Percentiles rank a stretch among this genome's conserved stretches.
These are phyloP conservation scores for Setipinna tenuifilis DNA, from an alignment of 2,797 vertebrate species.

Conservation along the genomic window DNA sequence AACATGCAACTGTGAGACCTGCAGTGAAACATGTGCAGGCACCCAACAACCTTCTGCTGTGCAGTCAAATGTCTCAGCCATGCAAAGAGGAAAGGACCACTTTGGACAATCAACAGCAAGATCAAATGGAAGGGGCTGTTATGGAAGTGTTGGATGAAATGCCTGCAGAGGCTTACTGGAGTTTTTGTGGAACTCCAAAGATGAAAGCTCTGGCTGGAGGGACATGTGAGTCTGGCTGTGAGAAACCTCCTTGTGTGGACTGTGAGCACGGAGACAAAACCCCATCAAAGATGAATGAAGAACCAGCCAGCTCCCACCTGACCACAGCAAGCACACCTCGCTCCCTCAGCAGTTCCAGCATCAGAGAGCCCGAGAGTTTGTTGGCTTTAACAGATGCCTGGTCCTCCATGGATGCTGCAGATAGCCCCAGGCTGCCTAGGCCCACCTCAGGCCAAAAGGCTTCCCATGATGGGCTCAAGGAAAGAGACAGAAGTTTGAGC, in stretches of 20 bases:
- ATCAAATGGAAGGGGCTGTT: slow-evolving; percentile 50
- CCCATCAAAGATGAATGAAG: neutral
- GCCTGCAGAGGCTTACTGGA: slow-evolving; percentile 81
- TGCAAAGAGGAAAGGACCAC: slow-evolving; percentile 63
- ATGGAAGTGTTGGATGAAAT: slow-evolving; percentile 68
- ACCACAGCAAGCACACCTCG: neutral
- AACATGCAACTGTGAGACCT: slow-evolving; percentile 50
- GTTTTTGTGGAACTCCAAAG: slow-evolving; percentile 61
- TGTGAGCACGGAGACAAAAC: neutral
- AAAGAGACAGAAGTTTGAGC: slow-evolving; percentile 61
- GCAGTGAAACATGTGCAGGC: slow-evolving; percentile 52
- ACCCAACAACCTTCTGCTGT: slow-evolving; percentile 55
- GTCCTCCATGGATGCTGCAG: slow-evolving; percentile 78
- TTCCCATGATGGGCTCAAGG: slow-evolving; percentile 33
- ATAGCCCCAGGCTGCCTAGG: slow-evolving; percentile 63
- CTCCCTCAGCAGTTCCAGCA: slow-evolving; percentile 60
- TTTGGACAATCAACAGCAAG: slow-evolving; percentile 66
- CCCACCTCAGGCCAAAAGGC: slow-evolving; percentile 35
- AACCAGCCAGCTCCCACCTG: neutral
- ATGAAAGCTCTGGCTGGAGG: slow-evolving; percentile 44
- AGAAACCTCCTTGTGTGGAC: slow-evolving; percentile 38
- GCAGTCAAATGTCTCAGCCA: slow-evolving; percentile 45
- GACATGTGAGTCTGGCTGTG: slow-evolving; percentile 32
- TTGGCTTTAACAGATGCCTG: slow-evolving; percentile 74
- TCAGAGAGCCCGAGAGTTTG: slow-evolving; percentile 68